phyloP scores from a whole-genome alignment of 2,797 vertebrate species.

The Cryptoblepharus egeriae region DNA sequence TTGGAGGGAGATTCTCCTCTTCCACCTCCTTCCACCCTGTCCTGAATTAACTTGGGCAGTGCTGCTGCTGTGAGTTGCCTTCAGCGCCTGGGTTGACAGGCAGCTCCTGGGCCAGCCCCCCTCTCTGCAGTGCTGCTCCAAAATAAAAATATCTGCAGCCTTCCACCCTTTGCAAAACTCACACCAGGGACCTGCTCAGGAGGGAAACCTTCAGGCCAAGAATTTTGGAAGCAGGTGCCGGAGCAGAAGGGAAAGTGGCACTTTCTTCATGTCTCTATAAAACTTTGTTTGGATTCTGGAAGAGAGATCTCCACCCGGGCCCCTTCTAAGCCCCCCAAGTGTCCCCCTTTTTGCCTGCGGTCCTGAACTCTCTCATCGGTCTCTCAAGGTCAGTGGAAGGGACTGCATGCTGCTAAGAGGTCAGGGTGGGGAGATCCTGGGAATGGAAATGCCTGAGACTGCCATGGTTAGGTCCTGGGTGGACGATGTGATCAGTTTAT shows the following conservation, averaged over 20 bases:
- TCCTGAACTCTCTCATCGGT: constrained; percentile 6
- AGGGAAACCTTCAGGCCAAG: constrained; percentile 10
- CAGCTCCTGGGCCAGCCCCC: constrained; percentile 77
- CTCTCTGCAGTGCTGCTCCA: constrained; percentile 77
- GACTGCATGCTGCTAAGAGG: not conserved
- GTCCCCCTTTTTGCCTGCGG: constrained; percentile 36
- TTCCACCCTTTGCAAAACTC: constrained; percentile 65
- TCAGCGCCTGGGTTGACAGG: constrained; percentile 66
- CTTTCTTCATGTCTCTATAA: constrained; percentile 7
- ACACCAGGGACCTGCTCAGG: constrained; percentile 52
- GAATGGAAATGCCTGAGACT: not conserved
- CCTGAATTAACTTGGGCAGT: constrained; percentile 32
- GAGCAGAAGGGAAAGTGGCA: constrained; percentile 38
- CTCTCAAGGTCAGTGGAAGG: constrained; percentile 73
- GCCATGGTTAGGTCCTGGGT: fast-evolving
- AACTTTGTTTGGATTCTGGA: not conserved
- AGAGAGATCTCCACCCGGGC: not conserved
- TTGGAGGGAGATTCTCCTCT: not conserved
- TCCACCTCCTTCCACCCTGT: not conserved
- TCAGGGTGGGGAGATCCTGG: fast-evolving
- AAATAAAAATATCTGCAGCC: constrained; percentile 83
- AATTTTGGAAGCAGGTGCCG: constrained; percentile 51
- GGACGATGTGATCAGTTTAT: not conserved
- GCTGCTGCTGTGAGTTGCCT: constrained; percentile 34
- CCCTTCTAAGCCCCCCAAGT: not conserved